Evolutionary conservation across 2,888 invertebrate genomes (phyloP).

Genomic region (Lithophane ornitopus): DNA sequence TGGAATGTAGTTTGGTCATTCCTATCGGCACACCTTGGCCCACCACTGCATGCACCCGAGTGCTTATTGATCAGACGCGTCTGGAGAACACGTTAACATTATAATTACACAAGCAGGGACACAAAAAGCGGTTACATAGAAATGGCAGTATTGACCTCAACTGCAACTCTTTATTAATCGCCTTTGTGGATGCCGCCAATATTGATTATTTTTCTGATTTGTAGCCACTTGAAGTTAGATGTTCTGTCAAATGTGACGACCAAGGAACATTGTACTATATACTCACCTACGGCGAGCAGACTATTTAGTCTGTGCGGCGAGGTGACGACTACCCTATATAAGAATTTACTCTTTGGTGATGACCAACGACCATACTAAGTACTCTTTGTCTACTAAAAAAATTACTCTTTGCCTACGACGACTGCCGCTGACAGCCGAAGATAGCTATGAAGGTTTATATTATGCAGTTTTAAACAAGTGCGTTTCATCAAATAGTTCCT

Average conservation of each 20-base stretch:
- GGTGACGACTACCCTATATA: too few relatives aligned
- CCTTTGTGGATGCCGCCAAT: background rate
- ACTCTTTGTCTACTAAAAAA: too few relatives aligned
- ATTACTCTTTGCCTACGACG: too few relatives aligned
- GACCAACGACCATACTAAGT: too few relatives aligned
- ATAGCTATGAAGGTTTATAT: background rate
- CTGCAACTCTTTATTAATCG: background rate
- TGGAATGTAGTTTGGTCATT: background rate
- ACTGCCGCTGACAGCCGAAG: background rate
- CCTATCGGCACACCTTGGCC: background rate
- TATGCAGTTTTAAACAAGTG: background rate
- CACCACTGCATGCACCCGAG: background rate
- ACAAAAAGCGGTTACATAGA: background rate
- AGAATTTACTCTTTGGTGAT: too few relatives aligned
- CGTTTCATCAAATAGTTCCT: too few relatives aligned
- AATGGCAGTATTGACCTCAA: background rate
- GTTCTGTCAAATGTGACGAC: slow-evolving; percentile 13
- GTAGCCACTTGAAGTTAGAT: background rate
- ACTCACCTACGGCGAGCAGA: too few relatives aligned
- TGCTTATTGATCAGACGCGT: too few relatives aligned
- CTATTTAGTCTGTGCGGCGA: too few relatives aligned
- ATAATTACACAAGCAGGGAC: background rate
- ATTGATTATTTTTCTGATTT: background rate
- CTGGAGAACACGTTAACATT: background rate
- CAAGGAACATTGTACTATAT: too few relatives aligned